Evolutionary conservation across 2,888 invertebrate species (phyloP), one percentile per base, ranked within the genome.

Genomic region (Macrostomum cliftonense): DNA sequence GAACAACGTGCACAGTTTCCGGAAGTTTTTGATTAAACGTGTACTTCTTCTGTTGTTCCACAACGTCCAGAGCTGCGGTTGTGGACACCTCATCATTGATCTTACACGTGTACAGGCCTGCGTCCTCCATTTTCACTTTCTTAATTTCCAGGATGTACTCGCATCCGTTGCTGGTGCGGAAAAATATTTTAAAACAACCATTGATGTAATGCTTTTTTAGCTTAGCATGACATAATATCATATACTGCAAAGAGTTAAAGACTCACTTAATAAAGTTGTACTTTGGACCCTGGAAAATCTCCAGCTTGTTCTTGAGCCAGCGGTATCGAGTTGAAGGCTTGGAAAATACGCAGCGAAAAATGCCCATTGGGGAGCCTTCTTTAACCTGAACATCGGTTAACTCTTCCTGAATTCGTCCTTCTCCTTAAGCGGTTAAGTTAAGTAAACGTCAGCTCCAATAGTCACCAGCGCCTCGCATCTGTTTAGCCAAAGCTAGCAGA

Each of bases 101-200:
- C 74, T 95, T 89, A 61, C 91, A 81, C 0, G 84, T 85, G 66
- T 91, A 93, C 74, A 89, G 89, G 60, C 93, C 97, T 57, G 83
- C 83, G 69, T 99, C 97, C 60, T 97, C 95, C 38, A 85, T 84
- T 73, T 85, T 87, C 1, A 97, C 91, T 61, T 78, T 79, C 67
- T 77, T 77, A 61, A 99, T 87, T 56, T 85, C 81, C 55, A 97
- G 75, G 62, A 81, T 83, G 70, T 95, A 91, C 1, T 80, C 78
- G 63, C 89, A 87, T 61, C 82, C 83, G 67, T 93, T 89, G 63
- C 80, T 82, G 61, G 82, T 5, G 16, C 4, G 9, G 16, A 9
- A 9, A 9, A 2, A 9, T 5, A 17, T 5, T 40, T 40, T 5
- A 40, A 17, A 40, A 5, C 2, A 16, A 40, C 39, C 39, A 38